Base-by-base conservation (phyloP, 2,888 invertebrate species). In the Xestia rhomboidea region DNA sequence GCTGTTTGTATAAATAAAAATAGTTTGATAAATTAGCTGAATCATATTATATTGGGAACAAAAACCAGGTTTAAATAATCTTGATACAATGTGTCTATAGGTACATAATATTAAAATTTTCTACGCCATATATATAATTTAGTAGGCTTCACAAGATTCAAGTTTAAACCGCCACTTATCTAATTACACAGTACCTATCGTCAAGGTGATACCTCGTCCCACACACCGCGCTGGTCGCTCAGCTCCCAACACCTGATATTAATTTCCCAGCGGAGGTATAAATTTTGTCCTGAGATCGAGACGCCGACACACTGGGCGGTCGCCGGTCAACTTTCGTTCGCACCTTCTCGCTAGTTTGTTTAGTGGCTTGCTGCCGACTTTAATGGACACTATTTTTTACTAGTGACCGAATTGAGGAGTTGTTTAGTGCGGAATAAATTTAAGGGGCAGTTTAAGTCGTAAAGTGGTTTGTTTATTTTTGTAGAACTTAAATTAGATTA, bases 221-320 rank as follows among this genome's bases (percentile, higher is more conserved):
- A 82, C 77, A 83, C 86, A 87, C 89, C 88, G 64, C 67, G 68
- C 81, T 68, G 86, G 77, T 80, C 87, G 79, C 86, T 77, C 82
- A 82, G 79, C 74, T 77, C 76, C 90, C 83, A 83, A 90, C 93
- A 95, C 95, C 95, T 95, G 94, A 94, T 95, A 94, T 94, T 96
- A 96, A 96, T 96, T 96, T 96, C 96, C 96, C 96, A 88, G 89
- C 83, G 95, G 96, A 89, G 90, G 88, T 91, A 96, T 96, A 96
- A 95, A 96, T 96, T 95, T 92, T 90, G 94, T 91, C 91, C 87
- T 87, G 89, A 91, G 91, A 91, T 91, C 90, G 91, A 90, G 91
- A 86, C 87, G 91, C 87, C 90, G 91, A 90, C 90, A 90, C 89
- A 86, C 89, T 81, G 83, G 72, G 76, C 81, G 87, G 88, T 81